These are phyloP conservation scores for Gonioctena quinquepunctata DNA, from an alignment of 1,140 invertebrate species.

Conservation along the genomic window DNA sequence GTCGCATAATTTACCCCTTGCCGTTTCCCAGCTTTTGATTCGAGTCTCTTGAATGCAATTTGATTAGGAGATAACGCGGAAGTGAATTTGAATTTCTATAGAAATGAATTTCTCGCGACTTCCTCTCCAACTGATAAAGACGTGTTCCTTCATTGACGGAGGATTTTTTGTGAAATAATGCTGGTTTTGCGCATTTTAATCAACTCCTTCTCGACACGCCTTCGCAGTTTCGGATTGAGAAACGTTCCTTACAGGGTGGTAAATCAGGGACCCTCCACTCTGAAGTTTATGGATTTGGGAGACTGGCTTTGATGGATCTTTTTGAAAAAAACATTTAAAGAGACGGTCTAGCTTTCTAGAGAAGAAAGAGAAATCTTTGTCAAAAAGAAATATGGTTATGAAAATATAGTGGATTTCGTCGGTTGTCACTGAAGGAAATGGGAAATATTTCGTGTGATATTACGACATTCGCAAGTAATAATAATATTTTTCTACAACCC, in stretches of 20 bases:
- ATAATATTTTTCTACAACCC: no score
- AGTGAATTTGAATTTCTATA: constrained; percentile 11
- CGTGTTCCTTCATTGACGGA: constrained; percentile 8
- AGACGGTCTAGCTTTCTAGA: no score
- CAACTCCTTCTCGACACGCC: neutral
- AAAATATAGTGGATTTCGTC: no score
- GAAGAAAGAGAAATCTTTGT: no score
- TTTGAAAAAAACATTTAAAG: no score
- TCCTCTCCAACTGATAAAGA: constrained; percentile 13
- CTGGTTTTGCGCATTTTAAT: constrained; percentile 13
- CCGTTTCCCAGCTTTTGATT: constrained; percentile 3
- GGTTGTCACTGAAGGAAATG: no score
- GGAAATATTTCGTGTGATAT: no score
- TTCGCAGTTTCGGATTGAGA: neutral
- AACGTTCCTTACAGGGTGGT: neutral
- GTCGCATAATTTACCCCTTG: constrained; percentile 4
- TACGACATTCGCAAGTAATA: no score
- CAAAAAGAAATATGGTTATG: no score
- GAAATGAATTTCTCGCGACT: constrained; percentile 10
- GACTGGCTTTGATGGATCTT: no score
- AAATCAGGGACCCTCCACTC: no score
- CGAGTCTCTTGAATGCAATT: constrained; percentile 3
- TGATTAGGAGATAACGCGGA: constrained; percentile 10
- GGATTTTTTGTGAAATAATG: constrained; percentile 15
- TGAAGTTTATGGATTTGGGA: no score